Percentiles rank a stretch among this genome's conserved stretches.
These are phyloP conservation scores for Pristionchus fissidentatus DNA, from an alignment of 2,888 invertebrate species.

Conservation along the genomic window DNA sequence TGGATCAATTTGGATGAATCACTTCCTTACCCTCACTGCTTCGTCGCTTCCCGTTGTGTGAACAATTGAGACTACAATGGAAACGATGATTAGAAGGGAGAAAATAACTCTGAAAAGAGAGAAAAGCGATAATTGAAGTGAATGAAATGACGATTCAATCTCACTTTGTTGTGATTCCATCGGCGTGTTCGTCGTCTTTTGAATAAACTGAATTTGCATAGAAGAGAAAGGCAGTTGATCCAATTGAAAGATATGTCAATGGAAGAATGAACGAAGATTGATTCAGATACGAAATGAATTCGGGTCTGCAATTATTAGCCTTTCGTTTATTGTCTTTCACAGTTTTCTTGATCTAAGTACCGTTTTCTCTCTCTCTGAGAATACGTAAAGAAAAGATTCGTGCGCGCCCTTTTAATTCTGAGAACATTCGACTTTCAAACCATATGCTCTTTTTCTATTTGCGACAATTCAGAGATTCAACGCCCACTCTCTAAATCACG, in stretches of 20 bases:
- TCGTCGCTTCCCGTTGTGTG: background rate
- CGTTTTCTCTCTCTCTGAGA: background rate
- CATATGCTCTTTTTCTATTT: too few relatives aligned
- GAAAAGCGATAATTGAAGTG: background rate
- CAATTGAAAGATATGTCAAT: background rate
- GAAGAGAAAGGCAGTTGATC: slow-evolving; percentile 14
- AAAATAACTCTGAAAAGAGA: background rate
- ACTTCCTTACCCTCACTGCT: background rate
- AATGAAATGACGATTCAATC: background rate
- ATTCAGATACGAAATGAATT: background rate
- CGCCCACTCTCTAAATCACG: too few relatives aligned
- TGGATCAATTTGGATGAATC: too few relatives aligned
- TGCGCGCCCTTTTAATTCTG: too few relatives aligned
- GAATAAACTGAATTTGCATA: slow-evolving; percentile 31
- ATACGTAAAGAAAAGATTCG: too few relatives aligned
- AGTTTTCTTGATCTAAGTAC: background rate
- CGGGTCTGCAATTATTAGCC: background rate
- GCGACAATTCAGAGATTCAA: too few relatives aligned
- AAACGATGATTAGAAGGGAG: background rate
- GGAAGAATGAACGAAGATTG: background rate
- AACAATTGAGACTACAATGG: background rate
- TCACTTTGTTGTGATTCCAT: slow-evolving; percentile 21
- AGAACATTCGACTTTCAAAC: too few relatives aligned
- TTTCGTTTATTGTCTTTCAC: background rate
- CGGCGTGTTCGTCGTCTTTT: slow-evolving; percentile 35